Percentiles rank a stretch among this genome's conserved stretches.
Evolutionary conservation across 1,140 invertebrate genomes (phyloP).

Genomic region (Apolygus lucorum): DNA sequence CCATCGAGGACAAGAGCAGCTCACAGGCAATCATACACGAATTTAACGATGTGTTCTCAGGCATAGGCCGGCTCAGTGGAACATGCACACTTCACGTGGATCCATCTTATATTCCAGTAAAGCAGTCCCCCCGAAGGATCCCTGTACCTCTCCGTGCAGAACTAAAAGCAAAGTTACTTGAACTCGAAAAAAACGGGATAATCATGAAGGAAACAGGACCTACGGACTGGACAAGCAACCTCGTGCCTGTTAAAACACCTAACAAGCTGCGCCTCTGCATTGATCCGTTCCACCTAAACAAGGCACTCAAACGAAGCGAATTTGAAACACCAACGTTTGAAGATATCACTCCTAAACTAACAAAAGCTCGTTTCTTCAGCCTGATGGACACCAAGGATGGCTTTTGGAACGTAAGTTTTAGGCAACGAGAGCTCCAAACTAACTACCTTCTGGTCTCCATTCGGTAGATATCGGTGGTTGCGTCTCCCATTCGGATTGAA

Average conservation of each 20-base stretch:
- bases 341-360: conserved; percentile 25
- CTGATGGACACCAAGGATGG: conserved; percentile 30
- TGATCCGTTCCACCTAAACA: conserved; percentile 33
- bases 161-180: conserved; percentile 28
- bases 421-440: conserved; percentile 12
- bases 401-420: conserved; percentile 27
- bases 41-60: conserved; percentile 19
- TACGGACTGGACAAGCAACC: conserved; percentile 31
- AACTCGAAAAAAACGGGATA: conserved; percentile 29
- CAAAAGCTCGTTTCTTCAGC: conserved; percentile 19
- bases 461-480: conserved; percentile 39
- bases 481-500: conserved; percentile 41
- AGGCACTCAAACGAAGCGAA: not conserved
- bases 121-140: conserved; percentile 29
- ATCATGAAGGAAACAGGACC: conserved; percentile 32
- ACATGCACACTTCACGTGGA: not conserved
- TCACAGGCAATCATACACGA: not conserved
- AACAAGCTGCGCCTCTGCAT: conserved; percentile 7
- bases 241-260: conserved; percentile 9
- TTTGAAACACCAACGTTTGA: conserved; percentile 11
- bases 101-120: conserved; percentile 19
- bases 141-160: conserved; percentile 28
- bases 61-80: conserved; percentile 10
- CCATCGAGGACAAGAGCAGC: not conserved
- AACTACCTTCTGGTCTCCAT: conserved; percentile 41